phyloP scores from a whole-genome alignment of 2,113 vertebrate genomes.

The Toxostoma redivivum region DNA sequence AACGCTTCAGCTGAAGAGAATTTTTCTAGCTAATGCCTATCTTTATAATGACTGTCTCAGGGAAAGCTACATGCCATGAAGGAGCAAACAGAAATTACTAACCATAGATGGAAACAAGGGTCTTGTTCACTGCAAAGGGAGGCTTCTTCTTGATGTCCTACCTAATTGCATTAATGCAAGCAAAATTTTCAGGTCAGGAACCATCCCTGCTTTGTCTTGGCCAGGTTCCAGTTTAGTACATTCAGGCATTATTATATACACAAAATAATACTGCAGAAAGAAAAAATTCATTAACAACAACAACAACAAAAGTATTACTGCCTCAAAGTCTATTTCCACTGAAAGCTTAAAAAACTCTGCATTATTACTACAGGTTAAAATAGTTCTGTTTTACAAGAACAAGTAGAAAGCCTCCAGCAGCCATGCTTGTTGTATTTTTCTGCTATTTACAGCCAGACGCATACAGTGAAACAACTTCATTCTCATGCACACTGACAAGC shows the following conservation, averaged over 20 bases:
- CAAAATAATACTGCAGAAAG: background rate
- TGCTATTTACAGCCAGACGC: background rate
- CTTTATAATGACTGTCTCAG: background rate
- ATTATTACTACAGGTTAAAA: background rate
- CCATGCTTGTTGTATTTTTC: background rate
- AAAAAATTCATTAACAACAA: background rate
- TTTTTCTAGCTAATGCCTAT: background rate
- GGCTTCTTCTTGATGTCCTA: background rate
- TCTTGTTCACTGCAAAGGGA: background rate
- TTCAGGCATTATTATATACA: background rate
- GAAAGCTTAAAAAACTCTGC: background rate
- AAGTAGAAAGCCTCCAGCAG: background rate
- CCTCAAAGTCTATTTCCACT: background rate
- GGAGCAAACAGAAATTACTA: background rate
- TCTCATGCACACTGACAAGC: background rate
- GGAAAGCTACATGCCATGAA: background rate
- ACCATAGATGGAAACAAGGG: background rate
- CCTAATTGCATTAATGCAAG: background rate
- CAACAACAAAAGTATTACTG: background rate
- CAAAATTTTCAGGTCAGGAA: background rate
- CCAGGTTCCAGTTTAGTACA: background rate
- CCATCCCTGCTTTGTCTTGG: background rate
- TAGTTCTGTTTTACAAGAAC: background rate
- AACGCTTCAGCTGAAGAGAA: background rate
- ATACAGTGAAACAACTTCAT: background rate